These are phyloP conservation scores for Colaptes auratus DNA, from an alignment of 2,113 vertebrate species.

Conservation along the genomic window DNA sequence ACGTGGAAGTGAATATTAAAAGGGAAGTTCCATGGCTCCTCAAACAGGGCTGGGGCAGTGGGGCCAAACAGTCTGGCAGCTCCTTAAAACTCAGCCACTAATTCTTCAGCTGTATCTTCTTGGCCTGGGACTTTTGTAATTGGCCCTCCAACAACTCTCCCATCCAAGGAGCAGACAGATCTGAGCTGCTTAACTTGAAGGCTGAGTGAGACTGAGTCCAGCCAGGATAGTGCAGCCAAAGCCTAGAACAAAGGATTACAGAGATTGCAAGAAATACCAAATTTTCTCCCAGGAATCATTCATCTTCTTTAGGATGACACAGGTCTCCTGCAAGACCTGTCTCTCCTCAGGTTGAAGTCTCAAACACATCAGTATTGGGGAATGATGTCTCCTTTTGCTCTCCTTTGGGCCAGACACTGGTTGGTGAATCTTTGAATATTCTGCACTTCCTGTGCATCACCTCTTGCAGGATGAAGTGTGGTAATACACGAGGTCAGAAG, in stretches of 20 bases:
- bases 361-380: neutral
- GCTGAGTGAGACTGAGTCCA: neutral
- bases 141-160: neutral
- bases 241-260: neutral
- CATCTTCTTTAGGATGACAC: neutral
- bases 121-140: neutral
- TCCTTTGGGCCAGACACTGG: neutral
- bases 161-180: neutral
- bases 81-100: fast-evolving
- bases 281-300: neutral
- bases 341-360: neutral
- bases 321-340: neutral
- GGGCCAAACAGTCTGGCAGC: neutral
- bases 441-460: neutral
- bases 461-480: neutral
- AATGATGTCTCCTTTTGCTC: neutral
- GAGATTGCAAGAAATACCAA: neutral
- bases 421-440: neutral
- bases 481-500: neutral
- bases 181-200: neutral
- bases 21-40: neutral
- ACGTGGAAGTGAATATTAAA: neutral
- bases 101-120: neutral
- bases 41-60: neutral
- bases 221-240: neutral